These are phyloP conservation scores for Trissonchulus latispiculum DNA, from an alignment of 2,888 invertebrate species.

Conservation along the genomic window DNA sequence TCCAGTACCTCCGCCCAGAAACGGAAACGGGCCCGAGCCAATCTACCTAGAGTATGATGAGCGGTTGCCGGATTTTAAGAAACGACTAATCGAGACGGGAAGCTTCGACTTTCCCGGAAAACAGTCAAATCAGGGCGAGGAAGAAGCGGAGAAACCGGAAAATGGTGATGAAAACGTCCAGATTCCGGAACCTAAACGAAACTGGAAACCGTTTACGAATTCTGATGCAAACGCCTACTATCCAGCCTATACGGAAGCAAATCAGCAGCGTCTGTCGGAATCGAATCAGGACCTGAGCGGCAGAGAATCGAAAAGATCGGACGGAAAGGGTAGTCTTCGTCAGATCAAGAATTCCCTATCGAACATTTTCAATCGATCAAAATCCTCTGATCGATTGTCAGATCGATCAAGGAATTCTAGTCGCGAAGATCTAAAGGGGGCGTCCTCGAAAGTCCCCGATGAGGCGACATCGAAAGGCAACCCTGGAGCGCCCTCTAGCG, in stretches of 20 bases:
- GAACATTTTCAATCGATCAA: not conserved
- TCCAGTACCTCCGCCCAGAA: constrained; percentile 10
- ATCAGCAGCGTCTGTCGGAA: not conserved
- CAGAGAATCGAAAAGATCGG: not conserved
- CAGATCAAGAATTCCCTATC: not conserved
- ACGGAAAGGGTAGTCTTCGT: not conserved
- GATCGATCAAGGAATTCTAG: not conserved
- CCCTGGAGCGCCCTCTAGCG: too few relatives aligned
- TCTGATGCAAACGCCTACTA: not conserved
- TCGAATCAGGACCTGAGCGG: not conserved
- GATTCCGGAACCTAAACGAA: constrained; percentile 1
- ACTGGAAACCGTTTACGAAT: not conserved
- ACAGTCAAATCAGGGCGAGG: not conserved
- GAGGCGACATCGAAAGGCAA: not conserved
- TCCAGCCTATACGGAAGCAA: constrained; percentile 4
- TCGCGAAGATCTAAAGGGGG: not conserved
- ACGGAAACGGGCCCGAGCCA: constrained; percentile 15
- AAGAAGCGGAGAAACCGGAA: not conserved
- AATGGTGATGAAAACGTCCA: not conserved
- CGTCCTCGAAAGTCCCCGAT: too few relatives aligned
- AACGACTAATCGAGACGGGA: constrained; percentile 25
- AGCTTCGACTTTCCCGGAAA: constrained; percentile 22
- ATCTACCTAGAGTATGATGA: constrained; percentile 25
- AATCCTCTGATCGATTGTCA: not conserved
- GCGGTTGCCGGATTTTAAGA: constrained; percentile 24